phyloP scores from a whole-genome alignment of 2,888 invertebrate genomes.

The Tetrapedia diversipes region DNA sequence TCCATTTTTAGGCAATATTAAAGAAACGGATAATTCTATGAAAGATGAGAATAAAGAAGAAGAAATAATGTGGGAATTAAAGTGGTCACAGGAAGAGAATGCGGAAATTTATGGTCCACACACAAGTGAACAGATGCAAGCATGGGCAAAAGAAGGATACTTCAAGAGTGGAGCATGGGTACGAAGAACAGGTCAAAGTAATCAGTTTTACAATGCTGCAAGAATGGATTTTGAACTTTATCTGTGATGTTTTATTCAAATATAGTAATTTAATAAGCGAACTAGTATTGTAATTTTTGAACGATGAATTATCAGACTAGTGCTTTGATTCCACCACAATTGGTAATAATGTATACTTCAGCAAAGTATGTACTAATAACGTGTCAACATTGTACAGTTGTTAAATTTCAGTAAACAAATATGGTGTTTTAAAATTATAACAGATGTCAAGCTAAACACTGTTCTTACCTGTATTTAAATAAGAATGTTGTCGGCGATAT shows the following conservation, averaged over 20 bases:
- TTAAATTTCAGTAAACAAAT: slow-evolving; percentile 26
- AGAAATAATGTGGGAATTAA: slow-evolving; percentile 93
- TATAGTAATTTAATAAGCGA: slow-evolving; percentile 24
- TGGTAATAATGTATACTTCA: slow-evolving; percentile 11
- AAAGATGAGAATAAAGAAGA: slow-evolving; percentile 68
- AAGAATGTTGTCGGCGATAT: slow-evolving; percentile 2
- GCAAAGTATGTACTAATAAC: background rate
- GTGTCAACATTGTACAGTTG: slow-evolving; percentile 35
- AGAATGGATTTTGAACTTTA: slow-evolving; percentile 98
- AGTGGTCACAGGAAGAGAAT: slow-evolving; percentile 91
- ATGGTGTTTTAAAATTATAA: slow-evolving; percentile 21
- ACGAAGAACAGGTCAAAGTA: slow-evolving; percentile 89
- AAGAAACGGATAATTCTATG: slow-evolving; percentile 71
- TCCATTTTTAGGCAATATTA: slow-evolving; percentile 54
- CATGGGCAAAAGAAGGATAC: slow-evolving; percentile 93
- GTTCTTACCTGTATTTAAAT: slow-evolving; percentile 24
- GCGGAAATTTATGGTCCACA: slow-evolving; percentile 93
- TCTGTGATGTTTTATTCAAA: slow-evolving; percentile 84
- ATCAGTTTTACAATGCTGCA: slow-evolving; percentile 92
- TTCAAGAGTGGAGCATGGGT: slow-evolving; percentile 95
- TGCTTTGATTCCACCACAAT: background rate
- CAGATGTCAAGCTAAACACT: slow-evolving; percentile 13
- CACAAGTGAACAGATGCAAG: slow-evolving; percentile 93
- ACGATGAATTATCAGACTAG: slow-evolving; percentile 10
- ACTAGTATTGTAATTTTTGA: slow-evolving; percentile 24